These are phyloP conservation scores for Andrena flavipes DNA, from an alignment of 2,888 invertebrate species.

Conservation along the genomic window DNA sequence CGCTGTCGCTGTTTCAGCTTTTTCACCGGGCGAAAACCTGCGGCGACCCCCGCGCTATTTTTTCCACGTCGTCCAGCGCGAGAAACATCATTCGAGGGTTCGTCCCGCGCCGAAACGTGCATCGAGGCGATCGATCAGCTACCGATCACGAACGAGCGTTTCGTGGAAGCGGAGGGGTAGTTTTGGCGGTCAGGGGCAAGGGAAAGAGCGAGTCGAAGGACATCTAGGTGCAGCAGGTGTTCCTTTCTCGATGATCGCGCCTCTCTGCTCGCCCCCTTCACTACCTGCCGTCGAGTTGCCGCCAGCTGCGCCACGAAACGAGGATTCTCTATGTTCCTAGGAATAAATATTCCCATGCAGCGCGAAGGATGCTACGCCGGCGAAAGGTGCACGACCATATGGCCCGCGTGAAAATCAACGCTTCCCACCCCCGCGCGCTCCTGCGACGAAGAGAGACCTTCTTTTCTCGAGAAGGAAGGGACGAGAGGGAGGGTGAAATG, in stretches of 20 bases:
- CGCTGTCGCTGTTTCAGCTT: slow-evolving; percentile 37
- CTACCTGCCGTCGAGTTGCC: slow-evolving; percentile 69
- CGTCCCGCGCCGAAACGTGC: background rate
- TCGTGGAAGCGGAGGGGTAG: background rate
- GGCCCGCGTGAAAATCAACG: slow-evolving; percentile 48
- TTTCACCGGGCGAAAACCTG: slow-evolving; percentile 38
- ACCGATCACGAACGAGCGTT: background rate
- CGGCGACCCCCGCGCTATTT: slow-evolving; percentile 45
- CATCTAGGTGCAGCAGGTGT: slow-evolving; percentile 76
- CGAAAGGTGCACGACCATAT: slow-evolving; percentile 50
- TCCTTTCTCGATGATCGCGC: slow-evolving; percentile 55
- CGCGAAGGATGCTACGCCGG: background rate
- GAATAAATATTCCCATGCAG: slow-evolving; percentile 17
- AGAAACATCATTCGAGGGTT: background rate
- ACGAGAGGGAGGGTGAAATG: slow-evolving; percentile 10
- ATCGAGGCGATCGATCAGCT: background rate
- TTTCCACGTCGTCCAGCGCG: slow-evolving; percentile 4
- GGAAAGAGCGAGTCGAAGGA: slow-evolving; percentile 27
- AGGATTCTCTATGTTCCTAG: slow-evolving; percentile 41
- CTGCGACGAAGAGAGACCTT: slow-evolving; percentile 3
- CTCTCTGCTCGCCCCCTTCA: slow-evolving; percentile 45
- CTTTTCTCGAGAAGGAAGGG: background rate
- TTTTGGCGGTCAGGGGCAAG: too few relatives aligned
- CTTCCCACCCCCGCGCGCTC: slow-evolving; percentile 24
- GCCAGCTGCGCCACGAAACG: slow-evolving; percentile 71